Evolutionary conservation across 2,797 vertebrate species (phyloP), one percentile per base, ranked within the genome.

Genomic region (Leptatherina wallacei): DNA sequence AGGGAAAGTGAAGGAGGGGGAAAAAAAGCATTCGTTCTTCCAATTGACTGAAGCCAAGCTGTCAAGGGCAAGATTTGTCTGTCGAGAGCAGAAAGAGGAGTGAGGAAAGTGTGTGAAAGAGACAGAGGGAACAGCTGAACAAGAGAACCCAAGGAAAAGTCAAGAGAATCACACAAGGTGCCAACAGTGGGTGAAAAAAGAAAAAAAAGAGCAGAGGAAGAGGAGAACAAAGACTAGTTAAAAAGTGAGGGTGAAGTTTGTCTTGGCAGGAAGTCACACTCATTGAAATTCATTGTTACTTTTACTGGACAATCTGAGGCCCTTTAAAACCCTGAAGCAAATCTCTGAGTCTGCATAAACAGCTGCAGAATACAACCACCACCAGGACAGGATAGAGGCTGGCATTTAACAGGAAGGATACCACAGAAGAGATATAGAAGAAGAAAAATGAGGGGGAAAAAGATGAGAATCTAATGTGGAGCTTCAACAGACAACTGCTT

Each of bases 21-120:
- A 38, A 77, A 77, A 67, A 65, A 77, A 29, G 59, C 51, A 47
- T 66, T 77, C 90, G 88, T 91, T 86, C 87, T 82, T 84, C 69
- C 76, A 78, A 90, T 82, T 80, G 86, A 90, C 76, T 77, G 88
- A 81, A 85, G 83, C 81, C 75, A 77, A 81, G 86, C 91, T 86
- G 84, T 88, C 87, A 86, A 88, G 83, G 75, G 81, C 60, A 73
- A 85, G 71, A 84, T 83, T 71, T 33, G 60, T 70, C 81, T 80
- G 77, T 80, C 66, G 73, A 72, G 55, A 69, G 78, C 47, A 70
- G 69, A 61, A 59, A 59, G 40, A 38, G 61, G 66, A 69, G 61
- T 73, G 61, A 27, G 59, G 24, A 20, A 56, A 32, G 29, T 56
- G 29, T 32, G 54, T 32, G 47, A 78, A 61, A 0, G 16, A 54